phyloP scores from a whole-genome alignment of 2,113 vertebrate genomes.

The Brevimyrus niger region DNA sequence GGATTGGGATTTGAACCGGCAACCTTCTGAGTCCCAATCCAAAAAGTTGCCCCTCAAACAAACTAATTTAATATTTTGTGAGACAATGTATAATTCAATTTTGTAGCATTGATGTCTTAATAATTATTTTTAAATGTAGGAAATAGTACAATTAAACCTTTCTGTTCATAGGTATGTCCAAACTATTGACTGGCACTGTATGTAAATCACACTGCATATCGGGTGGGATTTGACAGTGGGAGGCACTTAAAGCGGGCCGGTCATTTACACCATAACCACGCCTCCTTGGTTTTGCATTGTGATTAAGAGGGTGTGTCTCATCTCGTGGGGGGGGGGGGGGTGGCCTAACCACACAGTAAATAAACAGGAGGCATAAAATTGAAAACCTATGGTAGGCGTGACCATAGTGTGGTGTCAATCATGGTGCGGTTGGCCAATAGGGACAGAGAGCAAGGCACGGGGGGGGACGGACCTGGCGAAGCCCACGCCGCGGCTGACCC shows the following conservation, averaged over 20 bases:
- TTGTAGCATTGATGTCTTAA: background rate
- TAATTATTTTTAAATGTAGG: background rate
- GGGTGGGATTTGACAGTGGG: background rate
- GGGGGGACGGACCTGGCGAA: constrained; percentile 79
- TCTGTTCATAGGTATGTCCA: background rate
- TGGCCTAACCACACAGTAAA: background rate
- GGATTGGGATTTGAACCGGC: background rate
- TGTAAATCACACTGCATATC: background rate
- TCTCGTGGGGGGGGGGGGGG: background rate
- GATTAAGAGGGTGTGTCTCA: background rate
- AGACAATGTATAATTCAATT: background rate
- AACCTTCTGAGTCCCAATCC: background rate
- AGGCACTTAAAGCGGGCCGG: background rate
- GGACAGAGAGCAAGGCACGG: background rate
- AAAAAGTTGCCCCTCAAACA: background rate
- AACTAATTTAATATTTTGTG: background rate
- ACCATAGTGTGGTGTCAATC: background rate
- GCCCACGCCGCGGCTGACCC: constrained; percentile 91
- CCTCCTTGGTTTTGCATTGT: background rate
- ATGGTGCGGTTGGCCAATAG: background rate
- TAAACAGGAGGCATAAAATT: background rate
- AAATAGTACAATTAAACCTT: background rate
- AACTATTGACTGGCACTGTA: background rate
- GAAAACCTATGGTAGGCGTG: background rate
- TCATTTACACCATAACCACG: background rate